A percentile compares a stretch with the other conserved stretches of the same genome.
These are phyloP conservation scores for Sebastolobus altivelis DNA, from an alignment of 2,797 vertebrate species.

Conservation along the genomic window DNA sequence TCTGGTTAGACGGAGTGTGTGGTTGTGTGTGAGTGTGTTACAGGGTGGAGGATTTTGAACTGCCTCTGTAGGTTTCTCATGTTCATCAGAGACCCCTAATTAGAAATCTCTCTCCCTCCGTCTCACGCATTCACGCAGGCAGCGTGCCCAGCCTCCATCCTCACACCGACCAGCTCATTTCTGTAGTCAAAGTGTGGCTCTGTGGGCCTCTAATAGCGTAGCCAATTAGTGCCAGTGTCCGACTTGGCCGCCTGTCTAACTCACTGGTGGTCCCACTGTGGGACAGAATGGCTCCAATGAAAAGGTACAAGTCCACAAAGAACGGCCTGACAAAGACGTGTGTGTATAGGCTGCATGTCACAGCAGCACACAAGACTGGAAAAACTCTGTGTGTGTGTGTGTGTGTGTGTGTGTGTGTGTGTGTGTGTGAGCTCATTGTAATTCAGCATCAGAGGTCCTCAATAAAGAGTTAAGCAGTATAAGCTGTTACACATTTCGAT, in stretches of 20 bases:
- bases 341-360: slow-evolving; percentile 74
- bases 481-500: slow-evolving; percentile 30
- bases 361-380: slow-evolving; percentile 53
- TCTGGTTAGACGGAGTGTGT: slow-evolving; percentile 20
- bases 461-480: slow-evolving; percentile 39
- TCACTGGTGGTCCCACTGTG: slow-evolving; percentile 83
- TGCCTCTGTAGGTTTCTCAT: slow-evolving; percentile 63
- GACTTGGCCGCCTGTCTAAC: slow-evolving; percentile 70
- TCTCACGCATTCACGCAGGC: slow-evolving; percentile 59
- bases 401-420: slow-evolving; percentile 32
- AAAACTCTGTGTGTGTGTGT: slow-evolving; percentile 45
- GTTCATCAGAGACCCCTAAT: slow-evolving; percentile 73
- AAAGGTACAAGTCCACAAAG: slow-evolving; percentile 82
- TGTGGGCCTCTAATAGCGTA: slow-evolving; percentile 70
- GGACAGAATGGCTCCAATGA: slow-evolving; percentile 75
- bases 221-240: slow-evolving; percentile 81
- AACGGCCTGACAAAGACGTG: slow-evolving; percentile 72
- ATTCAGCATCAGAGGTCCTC: slow-evolving; percentile 42
- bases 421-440: slow-evolving; percentile 36
- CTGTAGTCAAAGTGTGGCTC: slow-evolving; percentile 77
- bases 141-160: slow-evolving; percentile 60
- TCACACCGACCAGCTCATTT: slow-evolving; percentile 72
- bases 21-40: slow-evolving; percentile 21
- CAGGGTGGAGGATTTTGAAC: slow-evolving; percentile 50
- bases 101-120: slow-evolving; percentile 65